Conservation (phyloP, 2,888 invertebrate species). For the Torymus aiolomorphi region DNA sequence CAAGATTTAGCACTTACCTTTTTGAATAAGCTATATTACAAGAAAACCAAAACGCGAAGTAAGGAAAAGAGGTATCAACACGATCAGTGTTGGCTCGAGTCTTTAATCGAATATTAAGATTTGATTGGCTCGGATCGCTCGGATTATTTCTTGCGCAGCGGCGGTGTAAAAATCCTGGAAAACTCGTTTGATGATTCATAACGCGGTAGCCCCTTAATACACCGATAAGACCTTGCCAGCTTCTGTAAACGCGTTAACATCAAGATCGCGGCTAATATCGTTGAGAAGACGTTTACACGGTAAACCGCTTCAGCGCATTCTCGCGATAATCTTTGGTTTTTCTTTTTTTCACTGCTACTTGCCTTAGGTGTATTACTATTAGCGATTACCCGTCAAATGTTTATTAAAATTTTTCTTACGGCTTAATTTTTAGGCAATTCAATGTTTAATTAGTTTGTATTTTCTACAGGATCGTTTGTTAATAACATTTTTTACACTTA, state of each 20-base stretch:
- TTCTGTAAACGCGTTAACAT: conserved; percentile 48
- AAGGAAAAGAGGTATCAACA: conserved; percentile 24
- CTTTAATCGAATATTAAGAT: conserved; percentile 50
- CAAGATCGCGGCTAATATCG: conserved; percentile 36
- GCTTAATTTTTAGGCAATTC: background rate
- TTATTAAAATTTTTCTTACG: conserved; percentile 15
- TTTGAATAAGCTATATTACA: conserved; percentile 19
- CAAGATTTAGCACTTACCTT: background rate
- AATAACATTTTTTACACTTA: too few species aligned
- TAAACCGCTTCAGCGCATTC: conserved; percentile 17
- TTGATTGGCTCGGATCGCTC: conserved; percentile 38
- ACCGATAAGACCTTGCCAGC: conserved; percentile 39
- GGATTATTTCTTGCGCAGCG: conserved; percentile 18
- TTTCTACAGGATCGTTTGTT: background rate
- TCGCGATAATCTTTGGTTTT: background rate
- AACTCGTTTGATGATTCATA: conserved; percentile 45
- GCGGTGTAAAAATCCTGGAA: conserved; percentile 20
- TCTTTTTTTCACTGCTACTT: conserved; percentile 8
- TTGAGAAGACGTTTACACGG: conserved; percentile 35
- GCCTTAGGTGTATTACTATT: conserved; percentile 15
- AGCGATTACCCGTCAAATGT: conserved; percentile 11
- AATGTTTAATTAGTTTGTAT: background rate
- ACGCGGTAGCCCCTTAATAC: conserved; percentile 20
- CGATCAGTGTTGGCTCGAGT: conserved; percentile 40
- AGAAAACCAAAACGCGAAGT: background rate